phyloP scores from a whole-genome alignment of 2,113 vertebrate genomes.

The Pelusios castaneus region DNA sequence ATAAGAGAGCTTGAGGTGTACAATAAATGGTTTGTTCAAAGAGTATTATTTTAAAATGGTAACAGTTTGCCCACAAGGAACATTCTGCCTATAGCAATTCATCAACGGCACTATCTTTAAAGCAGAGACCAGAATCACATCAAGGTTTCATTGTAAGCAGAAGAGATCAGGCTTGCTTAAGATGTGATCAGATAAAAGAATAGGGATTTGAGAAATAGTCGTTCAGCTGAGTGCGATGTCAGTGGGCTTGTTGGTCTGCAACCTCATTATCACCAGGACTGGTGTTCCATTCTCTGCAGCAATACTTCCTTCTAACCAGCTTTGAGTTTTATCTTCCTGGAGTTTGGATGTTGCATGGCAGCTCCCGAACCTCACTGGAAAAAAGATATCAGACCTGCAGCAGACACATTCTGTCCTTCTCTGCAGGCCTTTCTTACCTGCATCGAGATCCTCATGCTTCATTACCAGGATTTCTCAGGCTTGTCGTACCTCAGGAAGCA shows the following conservation, averaged over 20 bases:
- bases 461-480: background rate
- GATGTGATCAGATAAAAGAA: background rate
- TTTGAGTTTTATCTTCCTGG: background rate
- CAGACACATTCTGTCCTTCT: background rate
- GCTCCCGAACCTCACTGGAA: background rate
- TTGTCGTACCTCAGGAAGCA: background rate
- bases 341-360: background rate
- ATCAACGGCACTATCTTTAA: background rate
- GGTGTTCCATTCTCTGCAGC: background rate
- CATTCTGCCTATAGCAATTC: background rate
- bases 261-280: background rate
- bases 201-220: background rate
- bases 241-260: background rate
- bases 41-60: background rate
- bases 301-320: background rate
- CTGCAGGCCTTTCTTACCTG: background rate
- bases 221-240: background rate
- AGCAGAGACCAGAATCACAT: background rate
- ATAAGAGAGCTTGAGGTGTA: background rate
- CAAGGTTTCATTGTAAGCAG: background rate
- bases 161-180: background rate
- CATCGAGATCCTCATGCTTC: background rate
- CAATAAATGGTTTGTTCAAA: background rate
- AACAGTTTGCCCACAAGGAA: background rate
- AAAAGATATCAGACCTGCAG: background rate